Percentiles rank a stretch among this genome's conserved stretches.
Conservation (phyloP, 2,888 invertebrate genomes). For the Drosophila infuscata region DNA sequence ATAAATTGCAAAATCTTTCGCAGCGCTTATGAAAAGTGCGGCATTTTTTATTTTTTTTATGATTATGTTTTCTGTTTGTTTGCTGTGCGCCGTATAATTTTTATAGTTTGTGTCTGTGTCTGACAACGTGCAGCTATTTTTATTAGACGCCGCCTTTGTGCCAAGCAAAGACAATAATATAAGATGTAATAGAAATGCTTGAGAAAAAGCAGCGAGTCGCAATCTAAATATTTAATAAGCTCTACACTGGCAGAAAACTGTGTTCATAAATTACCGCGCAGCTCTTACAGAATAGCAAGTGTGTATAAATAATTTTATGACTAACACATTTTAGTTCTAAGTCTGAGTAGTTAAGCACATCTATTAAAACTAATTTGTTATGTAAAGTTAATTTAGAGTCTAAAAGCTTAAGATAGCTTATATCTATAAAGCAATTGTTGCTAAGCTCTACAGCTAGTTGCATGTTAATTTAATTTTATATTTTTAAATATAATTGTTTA, state of each 20-base stretch:
- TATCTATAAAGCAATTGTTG: not conserved
- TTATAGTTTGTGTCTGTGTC: constrained; percentile 55
- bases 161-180: constrained; percentile 28
- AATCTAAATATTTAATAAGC: constrained; percentile 68
- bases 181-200: constrained; percentile 16
- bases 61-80: constrained; percentile 53
- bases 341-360: not conserved
- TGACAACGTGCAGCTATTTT: constrained; percentile 69
- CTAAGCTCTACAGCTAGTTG: not conserved
- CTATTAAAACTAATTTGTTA: not conserved
- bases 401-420: not conserved
- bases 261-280: not conserved
- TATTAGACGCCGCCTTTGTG: constrained; percentile 53
- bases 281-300: not conserved
- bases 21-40: constrained; percentile 68
- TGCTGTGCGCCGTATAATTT: constrained; percentile 48
- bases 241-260: not conserved
- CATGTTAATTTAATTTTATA: too few relatives aligned
- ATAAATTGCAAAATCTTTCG: constrained; percentile 79
- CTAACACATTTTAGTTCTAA: not conserved
- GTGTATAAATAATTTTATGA: not conserved
- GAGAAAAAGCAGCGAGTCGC: constrained; percentile 13
- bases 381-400: not conserved
- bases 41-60: constrained; percentile 66
- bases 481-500: too few relatives aligned